A percentile compares a stretch with the other conserved stretches of the same genome.
These are phyloP conservation scores for Thaumetopoea pityocampa DNA, from an alignment of 1,140 invertebrate genomes.

Conservation along the genomic window DNA sequence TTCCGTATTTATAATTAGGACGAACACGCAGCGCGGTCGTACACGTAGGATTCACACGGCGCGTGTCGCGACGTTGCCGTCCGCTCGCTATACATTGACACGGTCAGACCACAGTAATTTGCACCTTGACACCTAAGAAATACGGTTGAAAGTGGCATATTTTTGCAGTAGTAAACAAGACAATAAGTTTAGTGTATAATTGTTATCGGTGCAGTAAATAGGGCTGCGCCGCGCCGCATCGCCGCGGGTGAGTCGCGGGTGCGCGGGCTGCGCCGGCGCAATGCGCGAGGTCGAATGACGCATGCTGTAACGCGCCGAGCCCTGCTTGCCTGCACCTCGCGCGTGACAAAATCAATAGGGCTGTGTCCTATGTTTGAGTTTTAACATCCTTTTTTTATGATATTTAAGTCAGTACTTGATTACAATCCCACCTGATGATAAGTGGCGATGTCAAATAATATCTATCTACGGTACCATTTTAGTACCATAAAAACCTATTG, in stretches of 20 bases:
- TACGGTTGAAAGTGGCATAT: conserved; percentile 1
- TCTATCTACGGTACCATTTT: no score
- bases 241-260: conserved; percentile 1
- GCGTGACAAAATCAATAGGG: no score
- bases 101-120: neutral
- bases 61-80: conserved; percentile 4
- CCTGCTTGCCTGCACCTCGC: neutral
- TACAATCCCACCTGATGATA: no score
- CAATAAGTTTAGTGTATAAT: conserved; percentile 49
- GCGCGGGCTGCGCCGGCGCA: no score
- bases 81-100: neutral
- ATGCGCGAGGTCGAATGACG: conserved; percentile 17
- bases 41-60: no score
- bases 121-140: neutral
- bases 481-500: no score
- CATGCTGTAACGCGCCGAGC: conserved; percentile 15
- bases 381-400: no score
- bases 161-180: conserved; percentile 16
- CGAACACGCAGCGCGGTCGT: no score
- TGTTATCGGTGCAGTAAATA: conserved; percentile 22
- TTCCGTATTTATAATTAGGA: no score
- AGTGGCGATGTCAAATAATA: no score
- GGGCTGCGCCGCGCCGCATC: neutral
- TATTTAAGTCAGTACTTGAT: no score
- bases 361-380: no score